These are phyloP conservation scores for Blera fallax DNA, from an alignment of 2,888 invertebrate species.

Conservation along the genomic window DNA sequence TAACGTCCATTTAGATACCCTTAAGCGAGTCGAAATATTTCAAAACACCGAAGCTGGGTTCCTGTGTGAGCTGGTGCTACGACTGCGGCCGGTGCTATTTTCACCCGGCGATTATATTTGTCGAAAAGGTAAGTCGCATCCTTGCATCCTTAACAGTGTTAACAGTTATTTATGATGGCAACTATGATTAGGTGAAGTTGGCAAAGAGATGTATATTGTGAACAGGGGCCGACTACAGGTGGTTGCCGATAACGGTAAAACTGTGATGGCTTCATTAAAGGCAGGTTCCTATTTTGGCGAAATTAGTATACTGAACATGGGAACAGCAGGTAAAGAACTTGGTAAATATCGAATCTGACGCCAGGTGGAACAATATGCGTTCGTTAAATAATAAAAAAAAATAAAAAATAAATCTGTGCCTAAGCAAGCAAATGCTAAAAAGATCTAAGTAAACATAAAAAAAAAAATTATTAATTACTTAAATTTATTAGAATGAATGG, in stretches of 20 bases:
- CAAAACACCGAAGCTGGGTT: slow-evolving; percentile 99
- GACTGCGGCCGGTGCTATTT: slow-evolving; percentile 96
- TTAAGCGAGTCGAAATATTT: slow-evolving; percentile 98
- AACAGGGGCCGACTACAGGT: slow-evolving; percentile 97
- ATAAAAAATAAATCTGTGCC: slow-evolving; percentile 46
- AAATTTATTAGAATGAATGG: slow-evolving; percentile 30
- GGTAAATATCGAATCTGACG: slow-evolving; percentile 91
- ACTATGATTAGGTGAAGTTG: slow-evolving; percentile 95
- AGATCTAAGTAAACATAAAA: slow-evolving; percentile 18
- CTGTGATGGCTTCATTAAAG: slow-evolving; percentile 97
- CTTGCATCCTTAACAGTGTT: neutral
- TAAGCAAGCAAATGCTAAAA: slow-evolving; percentile 33
- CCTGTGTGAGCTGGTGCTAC: slow-evolving; percentile 97
- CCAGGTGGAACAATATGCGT: slow-evolving; percentile 81
- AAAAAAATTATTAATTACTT: slow-evolving; percentile 12
- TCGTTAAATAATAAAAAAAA: slow-evolving; percentile 18
- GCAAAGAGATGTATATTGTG: slow-evolving; percentile 99
- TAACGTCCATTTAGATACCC: slow-evolving; percentile 98
- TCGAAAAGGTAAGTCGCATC: slow-evolving; percentile 92
- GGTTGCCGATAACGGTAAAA: slow-evolving; percentile 96
- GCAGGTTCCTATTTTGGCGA: slow-evolving; percentile 99
- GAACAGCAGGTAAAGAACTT: slow-evolving; percentile 99
- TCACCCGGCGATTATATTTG: slow-evolving; percentile 99
- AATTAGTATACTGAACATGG: slow-evolving; percentile 99
- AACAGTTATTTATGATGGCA: slow-evolving; percentile 53